These are phyloP conservation scores for Cheirogaleus major DNA, from an alignment of 2,797 vertebrate species.

Conservation along the genomic window DNA sequence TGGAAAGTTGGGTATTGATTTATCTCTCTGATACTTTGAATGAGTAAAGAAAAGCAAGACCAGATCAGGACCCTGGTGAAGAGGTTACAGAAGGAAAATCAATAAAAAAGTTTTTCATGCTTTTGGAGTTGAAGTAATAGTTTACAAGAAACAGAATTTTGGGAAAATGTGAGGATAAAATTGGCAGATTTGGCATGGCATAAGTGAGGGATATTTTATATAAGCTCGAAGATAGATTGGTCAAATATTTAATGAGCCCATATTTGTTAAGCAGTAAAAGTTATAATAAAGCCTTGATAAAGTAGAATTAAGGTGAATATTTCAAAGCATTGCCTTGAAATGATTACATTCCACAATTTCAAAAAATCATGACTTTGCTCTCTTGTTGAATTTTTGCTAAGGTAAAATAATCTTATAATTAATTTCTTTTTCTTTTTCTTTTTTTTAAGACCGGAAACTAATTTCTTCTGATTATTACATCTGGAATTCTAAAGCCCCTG, in stretches of 20 bases:
- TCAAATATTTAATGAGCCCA: constrained; percentile 4
- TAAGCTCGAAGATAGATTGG: constrained; percentile 11
- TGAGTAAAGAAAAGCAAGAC: background rate
- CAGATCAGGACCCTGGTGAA: background rate
- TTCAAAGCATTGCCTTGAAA: constrained; percentile 33
- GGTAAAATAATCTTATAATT: background rate
- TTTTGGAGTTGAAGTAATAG: constrained; percentile 22
- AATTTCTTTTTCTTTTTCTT: constrained; percentile 56
- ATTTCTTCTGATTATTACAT: constrained; percentile 95
- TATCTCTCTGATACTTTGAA: constrained; percentile 7
- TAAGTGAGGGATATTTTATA: constrained; percentile 18
- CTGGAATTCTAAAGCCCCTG: constrained; percentile 96
- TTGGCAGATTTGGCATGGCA: background rate
- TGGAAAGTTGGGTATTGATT: background rate
- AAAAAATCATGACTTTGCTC: constrained; percentile 30
- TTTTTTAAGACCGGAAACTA: constrained; percentile 91
- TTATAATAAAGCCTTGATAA: constrained; percentile 20
- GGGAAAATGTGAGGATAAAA: background rate
- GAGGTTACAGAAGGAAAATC: constrained; percentile 7
- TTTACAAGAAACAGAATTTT: constrained; percentile 36
- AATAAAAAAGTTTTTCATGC: background rate
- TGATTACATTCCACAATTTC: background rate
- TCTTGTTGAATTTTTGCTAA: constrained; percentile 34
- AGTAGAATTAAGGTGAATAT: constrained; percentile 34
- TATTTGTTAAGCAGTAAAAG: constrained; percentile 9